These are phyloP conservation scores for Amblyjoppa proteus DNA, from an alignment of 2,888 invertebrate genomes.

Conservation along the genomic window DNA sequence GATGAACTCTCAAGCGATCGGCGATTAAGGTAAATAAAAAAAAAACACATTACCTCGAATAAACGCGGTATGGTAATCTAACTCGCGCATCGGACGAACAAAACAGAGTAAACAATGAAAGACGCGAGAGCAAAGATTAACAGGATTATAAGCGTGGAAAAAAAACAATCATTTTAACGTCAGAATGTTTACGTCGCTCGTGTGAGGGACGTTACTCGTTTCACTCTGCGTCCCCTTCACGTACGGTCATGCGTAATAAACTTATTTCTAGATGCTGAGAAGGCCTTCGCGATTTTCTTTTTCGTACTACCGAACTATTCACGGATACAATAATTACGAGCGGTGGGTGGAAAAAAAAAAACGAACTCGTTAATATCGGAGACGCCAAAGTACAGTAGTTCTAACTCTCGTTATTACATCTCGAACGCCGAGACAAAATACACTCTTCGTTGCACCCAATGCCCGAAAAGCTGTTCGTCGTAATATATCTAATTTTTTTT, in stretches of 20 bases:
- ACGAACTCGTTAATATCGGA: slow-evolving; percentile 35
- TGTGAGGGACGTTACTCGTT: background rate
- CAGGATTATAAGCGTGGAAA: background rate
- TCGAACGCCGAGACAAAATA: slow-evolving; percentile 42
- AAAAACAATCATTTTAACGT: background rate
- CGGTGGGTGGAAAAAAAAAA: slow-evolving; percentile 7
- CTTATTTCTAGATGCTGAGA: slow-evolving; percentile 51
- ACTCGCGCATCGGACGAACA: slow-evolving; percentile 7
- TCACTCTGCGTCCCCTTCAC: slow-evolving; percentile 38
- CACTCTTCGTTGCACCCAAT: slow-evolving; percentile 45
- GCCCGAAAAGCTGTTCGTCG: slow-evolving; percentile 41
- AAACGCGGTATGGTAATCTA: background rate
- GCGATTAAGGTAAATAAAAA: background rate
- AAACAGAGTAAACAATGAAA: background rate
- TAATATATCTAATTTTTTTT: slow-evolving; percentile 48
- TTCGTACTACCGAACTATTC: slow-evolving; percentile 17
- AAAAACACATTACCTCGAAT: slow-evolving; percentile 1
- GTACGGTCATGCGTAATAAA: slow-evolving; percentile 66
- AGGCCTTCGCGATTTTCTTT: slow-evolving; percentile 39
- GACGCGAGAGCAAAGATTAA: background rate
- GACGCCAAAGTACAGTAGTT: slow-evolving; percentile 20
- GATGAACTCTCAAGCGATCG: background rate
- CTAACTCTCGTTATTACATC: slow-evolving; percentile 18
- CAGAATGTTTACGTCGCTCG: background rate
- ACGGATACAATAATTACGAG: slow-evolving; percentile 39